Evolutionary conservation across 2,797 vertebrate species (phyloP), one percentile per base, ranked within the genome.

Genomic region (Luscinia megarhynchos): DNA sequence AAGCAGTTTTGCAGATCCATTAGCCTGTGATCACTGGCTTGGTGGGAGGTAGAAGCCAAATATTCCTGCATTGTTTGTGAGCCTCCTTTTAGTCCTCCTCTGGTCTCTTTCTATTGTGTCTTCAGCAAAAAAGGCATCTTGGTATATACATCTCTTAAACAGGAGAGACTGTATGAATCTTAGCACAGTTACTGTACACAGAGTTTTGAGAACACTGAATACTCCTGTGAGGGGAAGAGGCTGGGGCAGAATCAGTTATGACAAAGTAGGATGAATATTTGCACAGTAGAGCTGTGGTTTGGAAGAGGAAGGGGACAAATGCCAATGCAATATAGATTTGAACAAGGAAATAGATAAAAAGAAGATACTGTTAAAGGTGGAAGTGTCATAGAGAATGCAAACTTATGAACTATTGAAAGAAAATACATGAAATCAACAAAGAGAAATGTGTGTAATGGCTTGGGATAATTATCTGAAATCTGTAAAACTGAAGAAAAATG

Each of bases 11-110:
- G 62, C 51, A 69, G 58, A 58, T 30, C 17, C 21, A 5, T 12
- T 64, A 0, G 0, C 34, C 38, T 59, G 15, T 29, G 32, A 45
- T 82, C 30, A 9, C 34, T 20, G 12, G 21, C 30, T 43, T 66
- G 70, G 51, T 40, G 50, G n/a, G 41, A 84, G 6, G 63, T 46
- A 62, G 74, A 76, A 75, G 16, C 70, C 55, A 78, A 84, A 63
- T 61, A 72, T 38, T 23, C 34, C 9, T 45, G 1, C 1, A 0
- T 46, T 51, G 38, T 68, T 82, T 75, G 11, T 41, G 29, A 57
- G 21, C 7, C 59, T 68, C 18, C 21, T 75, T 80, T 87, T 64
- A 30, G 40, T 78, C 38, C 26, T 90, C 86, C 16, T 4, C n/a
- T 46, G 34, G 11, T 26, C 34, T 66, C 14, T 57, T 79, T 38